Percentiles rank a stretch among this genome's conserved stretches.
These are phyloP conservation scores for Caracal caracal DNA, from an alignment of 2,113 vertebrate species.

Conservation along the genomic window DNA sequence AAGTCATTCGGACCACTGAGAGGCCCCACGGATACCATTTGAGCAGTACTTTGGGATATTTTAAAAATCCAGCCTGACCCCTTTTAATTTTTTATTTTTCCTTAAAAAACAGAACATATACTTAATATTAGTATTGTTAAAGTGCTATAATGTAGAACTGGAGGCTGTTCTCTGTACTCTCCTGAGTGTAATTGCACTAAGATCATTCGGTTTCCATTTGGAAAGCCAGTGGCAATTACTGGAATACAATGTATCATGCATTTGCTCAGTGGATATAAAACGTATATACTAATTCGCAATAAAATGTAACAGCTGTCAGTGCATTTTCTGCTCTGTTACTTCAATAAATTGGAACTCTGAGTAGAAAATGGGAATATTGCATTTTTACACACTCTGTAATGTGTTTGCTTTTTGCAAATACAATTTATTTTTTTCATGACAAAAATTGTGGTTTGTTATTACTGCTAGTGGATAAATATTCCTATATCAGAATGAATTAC, in stretches of 20 bases:
- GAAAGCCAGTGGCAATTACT: conserved; percentile 95
- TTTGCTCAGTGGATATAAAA: conserved; percentile 94
- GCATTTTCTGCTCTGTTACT: conserved; percentile 99
- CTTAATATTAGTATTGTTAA: conserved; percentile 86
- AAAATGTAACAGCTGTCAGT: conserved; percentile 99
- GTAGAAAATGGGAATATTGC: conserved; percentile 95
- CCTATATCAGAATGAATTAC: conserved; percentile 91
- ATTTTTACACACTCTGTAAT: conserved; percentile 92
- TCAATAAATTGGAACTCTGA: conserved; percentile 99
- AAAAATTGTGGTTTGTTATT: conserved; percentile 93
- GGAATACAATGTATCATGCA: conserved; percentile 96
- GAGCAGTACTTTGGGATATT: conserved; percentile 17
- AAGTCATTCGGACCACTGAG: neutral
- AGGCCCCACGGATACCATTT: neutral
- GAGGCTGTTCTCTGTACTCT: conserved; percentile 93
- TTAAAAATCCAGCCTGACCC: conserved; percentile 76
- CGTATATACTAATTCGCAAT: conserved; percentile 99
- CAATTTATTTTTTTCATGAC: conserved; percentile 93
- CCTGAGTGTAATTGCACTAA: conserved; percentile 94
- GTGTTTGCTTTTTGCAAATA: conserved; percentile 94
- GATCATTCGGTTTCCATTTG: conserved; percentile 93
- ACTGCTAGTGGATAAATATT: conserved; percentile 93
- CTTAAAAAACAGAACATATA: conserved; percentile 70
- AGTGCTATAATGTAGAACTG: conserved; percentile 91
- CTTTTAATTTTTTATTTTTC: conserved; percentile 80